Percentiles rank a stretch among this genome's conserved stretches.
phyloP scores from a whole-genome alignment of 92 coral and sea anemone genomes.

The Parazoanthus atlanticus region DNA sequence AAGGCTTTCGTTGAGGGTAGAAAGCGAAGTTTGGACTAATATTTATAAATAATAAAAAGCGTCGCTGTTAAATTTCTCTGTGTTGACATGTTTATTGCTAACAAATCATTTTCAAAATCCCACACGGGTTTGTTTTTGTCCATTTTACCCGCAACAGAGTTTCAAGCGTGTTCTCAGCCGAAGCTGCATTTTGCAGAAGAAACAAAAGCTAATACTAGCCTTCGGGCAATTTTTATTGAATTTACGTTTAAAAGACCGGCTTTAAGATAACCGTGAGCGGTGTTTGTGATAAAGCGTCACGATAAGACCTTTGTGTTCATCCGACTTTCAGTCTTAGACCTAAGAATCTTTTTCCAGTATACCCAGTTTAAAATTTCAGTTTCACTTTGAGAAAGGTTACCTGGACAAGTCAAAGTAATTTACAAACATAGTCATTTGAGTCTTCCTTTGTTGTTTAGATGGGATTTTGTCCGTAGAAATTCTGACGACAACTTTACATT shows the following conservation, averaged over 20 bases:
- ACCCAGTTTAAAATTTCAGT: not conserved
- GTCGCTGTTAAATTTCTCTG: constrained; percentile 22
- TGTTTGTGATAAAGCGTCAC: constrained; percentile 22
- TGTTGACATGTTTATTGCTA: constrained; percentile 33
- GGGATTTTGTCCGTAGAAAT: not conserved
- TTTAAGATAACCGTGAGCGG: constrained; percentile 43
- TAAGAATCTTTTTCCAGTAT: not conserved
- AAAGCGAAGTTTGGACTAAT: constrained; percentile 1
- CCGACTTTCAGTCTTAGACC: constrained; percentile 19
- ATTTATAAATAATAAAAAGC: constrained; percentile 36
- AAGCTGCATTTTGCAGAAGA: not conserved
- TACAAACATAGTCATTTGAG: not conserved
- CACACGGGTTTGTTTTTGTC: not conserved
- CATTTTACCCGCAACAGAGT: not conserved
- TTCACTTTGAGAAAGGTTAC: not conserved
- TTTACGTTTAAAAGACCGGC: constrained; percentile 42
- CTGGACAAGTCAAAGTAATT: constrained; percentile 4
- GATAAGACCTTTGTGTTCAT: constrained; percentile 31
- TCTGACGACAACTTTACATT: not conserved
- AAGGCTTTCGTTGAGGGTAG: not conserved
- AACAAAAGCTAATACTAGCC: constrained; percentile 7
- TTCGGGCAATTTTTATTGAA: constrained; percentile 31
- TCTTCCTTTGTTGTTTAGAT: not conserved
- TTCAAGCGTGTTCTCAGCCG: not conserved
- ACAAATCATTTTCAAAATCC: constrained; percentile 15